phyloP scores from a whole-genome alignment of 2,113 vertebrate species.

The Cyprinodon variegatus region DNA sequence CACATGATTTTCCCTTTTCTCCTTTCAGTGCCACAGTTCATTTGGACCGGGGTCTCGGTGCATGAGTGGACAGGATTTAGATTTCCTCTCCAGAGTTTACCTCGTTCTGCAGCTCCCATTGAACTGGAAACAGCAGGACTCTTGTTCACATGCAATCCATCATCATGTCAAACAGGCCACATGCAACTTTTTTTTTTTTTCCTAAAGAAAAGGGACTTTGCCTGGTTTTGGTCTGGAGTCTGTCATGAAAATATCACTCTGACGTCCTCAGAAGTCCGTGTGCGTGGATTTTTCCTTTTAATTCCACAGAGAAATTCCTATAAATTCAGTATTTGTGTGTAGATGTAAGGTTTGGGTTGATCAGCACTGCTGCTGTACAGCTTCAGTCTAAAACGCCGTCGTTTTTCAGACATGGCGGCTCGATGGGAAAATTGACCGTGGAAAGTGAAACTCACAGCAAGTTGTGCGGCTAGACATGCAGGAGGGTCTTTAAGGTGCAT shows the following conservation, averaged over 20 bases:
- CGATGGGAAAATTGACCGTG: conserved; percentile 15
- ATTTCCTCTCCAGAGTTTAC: conserved; percentile 34
- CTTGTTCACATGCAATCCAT: conserved; percentile 48
- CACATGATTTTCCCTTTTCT: background rate
- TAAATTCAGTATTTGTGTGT: conserved; percentile 13
- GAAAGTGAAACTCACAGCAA: conserved; percentile 28
- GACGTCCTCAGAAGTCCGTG: too few species aligned
- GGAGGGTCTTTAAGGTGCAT: conserved; percentile 7
- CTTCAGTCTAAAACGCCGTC: conserved; percentile 37
- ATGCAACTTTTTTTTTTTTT: conserved; percentile 15
- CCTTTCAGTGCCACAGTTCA: conserved; percentile 10
- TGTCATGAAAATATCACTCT: conserved; percentile 58
- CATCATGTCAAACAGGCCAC: conserved; percentile 41
- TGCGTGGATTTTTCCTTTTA: conserved; percentile 28
- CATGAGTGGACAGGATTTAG: conserved; percentile 36
- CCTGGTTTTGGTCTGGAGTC: conserved; percentile 40
- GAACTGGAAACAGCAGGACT: conserved; percentile 29
- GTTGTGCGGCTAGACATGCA: conserved; percentile 17
- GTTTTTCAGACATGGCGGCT: conserved; percentile 30
- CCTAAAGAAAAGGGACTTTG: conserved; percentile 10
- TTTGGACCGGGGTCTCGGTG: background rate
- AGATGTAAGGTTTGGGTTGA: conserved; percentile 42
- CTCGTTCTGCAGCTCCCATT: conserved; percentile 8
- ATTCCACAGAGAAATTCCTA: conserved; percentile 17
- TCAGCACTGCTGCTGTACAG: conserved; percentile 43